These are phyloP conservation scores for Protomyctophum bolini DNA, from an alignment of 2,113 vertebrate genomes.

Conservation along the genomic window DNA sequence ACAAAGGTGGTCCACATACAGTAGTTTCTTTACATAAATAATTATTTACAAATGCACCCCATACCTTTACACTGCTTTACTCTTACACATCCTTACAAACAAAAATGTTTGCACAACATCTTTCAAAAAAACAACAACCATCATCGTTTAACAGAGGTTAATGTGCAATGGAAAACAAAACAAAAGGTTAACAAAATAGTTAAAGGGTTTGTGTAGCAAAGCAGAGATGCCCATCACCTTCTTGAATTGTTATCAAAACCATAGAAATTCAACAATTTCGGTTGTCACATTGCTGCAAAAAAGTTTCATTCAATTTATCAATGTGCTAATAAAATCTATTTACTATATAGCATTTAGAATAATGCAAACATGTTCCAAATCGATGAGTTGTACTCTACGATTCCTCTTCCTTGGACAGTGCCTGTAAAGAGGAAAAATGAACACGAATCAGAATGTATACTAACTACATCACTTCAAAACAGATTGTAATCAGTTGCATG, in stretches of 20 bases:
- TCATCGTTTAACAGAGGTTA: neutral
- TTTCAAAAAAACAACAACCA: slow-evolving; percentile 4
- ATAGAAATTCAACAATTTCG: neutral
- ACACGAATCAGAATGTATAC: neutral
- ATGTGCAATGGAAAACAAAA: slow-evolving; percentile 18
- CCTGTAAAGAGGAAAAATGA: slow-evolving; percentile 46
- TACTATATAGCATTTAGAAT: slow-evolving; percentile 50
- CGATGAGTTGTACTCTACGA: slow-evolving; percentile 53
- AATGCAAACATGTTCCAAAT: slow-evolving; percentile 47
- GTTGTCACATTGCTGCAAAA: neutral
- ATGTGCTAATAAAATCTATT: slow-evolving; percentile 40
- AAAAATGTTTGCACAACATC: slow-evolving; percentile 21
- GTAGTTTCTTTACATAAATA: slow-evolving; percentile 64
- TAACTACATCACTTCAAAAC: neutral
- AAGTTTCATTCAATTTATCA: neutral
- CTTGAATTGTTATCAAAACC: slow-evolving; percentile 3
- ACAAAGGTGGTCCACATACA: slow-evolving; percentile 36
- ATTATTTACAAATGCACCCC: slow-evolving; percentile 64
- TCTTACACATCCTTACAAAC: slow-evolving; percentile 28
- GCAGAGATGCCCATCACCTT: neutral
- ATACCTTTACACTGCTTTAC: slow-evolving; percentile 41
- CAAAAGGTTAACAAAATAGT: slow-evolving; percentile 16
- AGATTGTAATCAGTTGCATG: neutral
- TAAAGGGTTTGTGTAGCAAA: neutral
- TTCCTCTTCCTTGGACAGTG: slow-evolving; percentile 77